Percentiles rank a stretch among this genome's conserved stretches.
These are phyloP conservation scores for Scaeva pyrastri DNA, from an alignment of 2,888 invertebrate species.

Conservation along the genomic window DNA sequence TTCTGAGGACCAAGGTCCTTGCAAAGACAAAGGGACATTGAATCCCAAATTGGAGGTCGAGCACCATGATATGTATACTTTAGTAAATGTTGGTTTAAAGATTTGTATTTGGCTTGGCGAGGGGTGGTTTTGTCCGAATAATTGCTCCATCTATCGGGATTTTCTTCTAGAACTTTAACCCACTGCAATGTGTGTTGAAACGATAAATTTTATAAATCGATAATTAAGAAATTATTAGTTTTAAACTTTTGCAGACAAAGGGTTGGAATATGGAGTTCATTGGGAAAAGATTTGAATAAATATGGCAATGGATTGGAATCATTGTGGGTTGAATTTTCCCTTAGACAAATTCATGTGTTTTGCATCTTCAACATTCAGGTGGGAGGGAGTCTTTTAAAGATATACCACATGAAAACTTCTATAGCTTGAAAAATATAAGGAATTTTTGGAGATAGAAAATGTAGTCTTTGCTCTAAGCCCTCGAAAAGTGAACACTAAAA, in stretches of 20 bases:
- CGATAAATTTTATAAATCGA: constrained; percentile 40
- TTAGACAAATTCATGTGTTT: constrained; percentile 41
- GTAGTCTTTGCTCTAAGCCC: too few species aligned
- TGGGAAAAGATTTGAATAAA: too few species aligned
- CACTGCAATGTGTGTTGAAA: constrained; percentile 11
- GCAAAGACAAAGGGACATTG: constrained; percentile 82
- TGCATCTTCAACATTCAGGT: too few species aligned
- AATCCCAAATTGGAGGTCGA: constrained; percentile 73
- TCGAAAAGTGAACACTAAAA: too few species aligned
- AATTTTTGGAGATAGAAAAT: too few species aligned
- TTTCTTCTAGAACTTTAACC: constrained; percentile 3
- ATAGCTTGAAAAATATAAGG: too few species aligned
- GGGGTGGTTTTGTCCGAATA: constrained; percentile 24
- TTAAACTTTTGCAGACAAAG: background rate
- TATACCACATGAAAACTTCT: too few species aligned
- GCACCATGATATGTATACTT: constrained; percentile 47
- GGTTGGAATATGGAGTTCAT: background rate
- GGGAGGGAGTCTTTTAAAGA: too few species aligned
- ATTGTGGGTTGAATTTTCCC: constrained; percentile 3
- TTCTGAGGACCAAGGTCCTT: constrained; percentile 79
- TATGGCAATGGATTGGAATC: too few species aligned
- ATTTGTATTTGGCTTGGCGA: constrained; percentile 11
- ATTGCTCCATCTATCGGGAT: background rate
- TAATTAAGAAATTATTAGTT: constrained; percentile 46
- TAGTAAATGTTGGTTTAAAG: constrained; percentile 29